Conservation (phyloP, 2,888 invertebrate species). For the Machimus atricapillus region DNA sequence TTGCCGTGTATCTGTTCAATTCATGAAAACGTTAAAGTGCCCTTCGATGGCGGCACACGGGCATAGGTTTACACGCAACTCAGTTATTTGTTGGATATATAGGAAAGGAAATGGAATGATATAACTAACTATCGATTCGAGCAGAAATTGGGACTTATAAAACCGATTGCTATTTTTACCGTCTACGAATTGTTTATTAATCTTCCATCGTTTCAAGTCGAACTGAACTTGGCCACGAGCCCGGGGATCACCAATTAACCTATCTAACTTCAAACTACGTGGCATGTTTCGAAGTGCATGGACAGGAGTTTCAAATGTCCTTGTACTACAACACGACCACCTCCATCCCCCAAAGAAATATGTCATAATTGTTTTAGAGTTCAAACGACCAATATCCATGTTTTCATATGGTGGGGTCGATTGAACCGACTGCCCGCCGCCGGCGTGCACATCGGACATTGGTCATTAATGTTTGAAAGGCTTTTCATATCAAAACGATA, state of each 20-base stretch:
- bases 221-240: background rate
- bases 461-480: background rate
- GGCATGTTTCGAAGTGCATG: background rate
- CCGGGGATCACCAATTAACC: background rate
- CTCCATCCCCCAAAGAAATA: background rate
- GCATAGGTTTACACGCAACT: background rate
- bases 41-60: background rate
- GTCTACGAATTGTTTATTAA: background rate
- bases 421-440: background rate
- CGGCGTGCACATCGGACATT: background rate
- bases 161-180: slow-evolving; percentile 16
- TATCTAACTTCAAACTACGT: background rate
- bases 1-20: background rate
- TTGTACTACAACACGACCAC: background rate
- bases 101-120: slow-evolving; percentile 17
- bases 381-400: background rate
- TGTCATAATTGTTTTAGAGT: background rate
- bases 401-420: background rate
- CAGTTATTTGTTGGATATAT: background rate
- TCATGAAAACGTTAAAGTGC: background rate
- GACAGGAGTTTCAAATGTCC: background rate
- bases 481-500: background rate
- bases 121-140: slow-evolving; percentile 22
- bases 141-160: background rate
- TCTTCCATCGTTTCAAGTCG: background rate